These are phyloP conservation scores for Oikopleura dioica DNA, from an alignment of 23 tunicate genomes.

Conservation along the genomic window DNA sequence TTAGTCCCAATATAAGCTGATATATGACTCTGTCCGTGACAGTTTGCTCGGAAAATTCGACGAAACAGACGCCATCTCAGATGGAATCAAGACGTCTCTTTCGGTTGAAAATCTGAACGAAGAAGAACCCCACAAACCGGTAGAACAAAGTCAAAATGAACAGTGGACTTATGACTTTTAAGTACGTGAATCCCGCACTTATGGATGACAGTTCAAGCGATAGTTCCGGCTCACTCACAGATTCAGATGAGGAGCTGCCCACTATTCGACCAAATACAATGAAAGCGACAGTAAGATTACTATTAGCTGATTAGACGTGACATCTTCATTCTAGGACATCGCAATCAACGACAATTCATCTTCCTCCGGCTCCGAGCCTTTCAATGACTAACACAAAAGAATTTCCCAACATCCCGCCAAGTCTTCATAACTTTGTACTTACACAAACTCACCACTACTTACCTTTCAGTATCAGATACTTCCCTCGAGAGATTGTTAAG, in stretches of 20 bases:
- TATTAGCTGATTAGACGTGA: too few species aligned
- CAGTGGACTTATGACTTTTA: neutral
- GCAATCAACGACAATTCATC: too few species aligned
- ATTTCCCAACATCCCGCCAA: too few species aligned
- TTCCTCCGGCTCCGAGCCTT: too few species aligned
- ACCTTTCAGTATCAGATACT: too few species aligned
- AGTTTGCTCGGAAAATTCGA: neutral
- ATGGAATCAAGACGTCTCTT: neutral
- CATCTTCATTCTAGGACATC: too few species aligned
- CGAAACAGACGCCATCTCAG: neutral
- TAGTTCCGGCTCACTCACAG: conserved; percentile 8
- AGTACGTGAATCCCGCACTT: neutral
- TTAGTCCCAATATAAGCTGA: neutral
- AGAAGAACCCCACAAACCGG: neutral
- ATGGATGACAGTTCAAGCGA: neutral
- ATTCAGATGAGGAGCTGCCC: neutral
- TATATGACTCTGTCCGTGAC: conserved; percentile 7
- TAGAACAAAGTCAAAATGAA: neutral
- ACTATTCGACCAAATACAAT: neutral
- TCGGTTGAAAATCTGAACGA: neutral
- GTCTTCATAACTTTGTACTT: too few species aligned
- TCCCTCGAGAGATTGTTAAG: too few species aligned
- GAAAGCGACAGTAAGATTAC: too few species aligned
- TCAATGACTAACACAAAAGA: too few species aligned
- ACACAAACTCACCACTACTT: too few species aligned